phyloP scores from a whole-genome alignment of 2,113 vertebrate genomes.

The Cacatua alba region DNA sequence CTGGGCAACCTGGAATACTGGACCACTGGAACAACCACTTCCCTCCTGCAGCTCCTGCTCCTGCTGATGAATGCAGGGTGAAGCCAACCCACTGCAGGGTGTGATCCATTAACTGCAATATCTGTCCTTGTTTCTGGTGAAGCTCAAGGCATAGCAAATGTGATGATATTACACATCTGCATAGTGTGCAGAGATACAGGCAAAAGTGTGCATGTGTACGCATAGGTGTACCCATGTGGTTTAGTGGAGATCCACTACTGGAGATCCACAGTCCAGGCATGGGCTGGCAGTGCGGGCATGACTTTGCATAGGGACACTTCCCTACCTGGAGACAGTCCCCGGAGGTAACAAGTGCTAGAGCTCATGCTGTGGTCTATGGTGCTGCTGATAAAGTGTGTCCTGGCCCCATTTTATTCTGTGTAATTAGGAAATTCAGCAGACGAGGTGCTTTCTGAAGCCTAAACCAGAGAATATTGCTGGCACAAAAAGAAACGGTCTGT shows the following conservation, averaged over 20 bases:
- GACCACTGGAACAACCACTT: neutral
- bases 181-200: neutral
- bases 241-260: neutral
- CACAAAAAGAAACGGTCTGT: neutral
- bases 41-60: neutral
- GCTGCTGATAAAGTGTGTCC: neutral
- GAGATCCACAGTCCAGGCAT: neutral
- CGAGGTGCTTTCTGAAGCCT: neutral
- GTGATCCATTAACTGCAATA: neutral
- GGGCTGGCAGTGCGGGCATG: neutral
- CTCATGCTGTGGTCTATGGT: neutral
- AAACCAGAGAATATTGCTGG: neutral
- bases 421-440: constrained; percentile 19
- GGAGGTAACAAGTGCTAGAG: neutral
- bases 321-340: neutral
- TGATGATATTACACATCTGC: neutral
- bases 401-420: neutral
- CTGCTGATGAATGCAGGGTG: neutral
- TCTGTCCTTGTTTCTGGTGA: neutral
- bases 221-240: neutral
- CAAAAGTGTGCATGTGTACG: accelerated
- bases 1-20: neutral
- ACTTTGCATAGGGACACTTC: neutral
- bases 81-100: neutral
- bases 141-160: neutral